These are phyloP conservation scores for Heliconius eleuchia DNA, from an alignment of 1,140 invertebrate genomes.

Conservation along the genomic window DNA sequence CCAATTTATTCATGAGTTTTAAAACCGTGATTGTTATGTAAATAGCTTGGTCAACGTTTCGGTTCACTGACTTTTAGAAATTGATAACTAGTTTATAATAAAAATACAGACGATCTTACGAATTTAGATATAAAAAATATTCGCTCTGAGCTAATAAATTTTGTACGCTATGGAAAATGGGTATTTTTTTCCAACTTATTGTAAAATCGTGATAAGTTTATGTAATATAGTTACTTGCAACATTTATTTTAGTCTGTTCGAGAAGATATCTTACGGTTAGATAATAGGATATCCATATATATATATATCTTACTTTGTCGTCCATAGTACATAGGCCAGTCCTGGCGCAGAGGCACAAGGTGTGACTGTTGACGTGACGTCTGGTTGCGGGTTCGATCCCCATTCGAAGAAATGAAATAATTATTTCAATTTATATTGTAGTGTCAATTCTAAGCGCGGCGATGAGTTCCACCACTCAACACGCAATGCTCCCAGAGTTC, in stretches of 20 bases:
- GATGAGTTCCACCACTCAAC: no score
- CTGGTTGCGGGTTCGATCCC: no score
- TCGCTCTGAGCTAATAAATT: no score
- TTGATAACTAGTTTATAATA: conserved; percentile 19
- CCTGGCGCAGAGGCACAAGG: no score
- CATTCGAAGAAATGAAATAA: no score
- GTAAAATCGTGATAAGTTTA: background rate
- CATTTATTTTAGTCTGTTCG: background rate
- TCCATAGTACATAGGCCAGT: no score
- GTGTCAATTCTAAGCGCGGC: no score
- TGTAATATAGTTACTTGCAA: background rate
- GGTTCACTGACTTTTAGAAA: conserved; percentile 29
- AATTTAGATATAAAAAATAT: background rate
- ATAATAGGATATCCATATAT: background rate
- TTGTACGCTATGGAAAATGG: no score
- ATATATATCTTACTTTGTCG: background rate
- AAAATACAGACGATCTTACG: background rate
- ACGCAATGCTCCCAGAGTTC: no score
- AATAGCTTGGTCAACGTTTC: conserved; percentile 22
- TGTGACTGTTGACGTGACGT: no score
- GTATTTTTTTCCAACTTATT: background rate
- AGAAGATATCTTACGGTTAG: background rate
- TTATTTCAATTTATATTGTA: no score
- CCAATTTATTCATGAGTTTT: conserved; percentile 28
- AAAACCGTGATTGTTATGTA: conserved; percentile 11